Evolutionary conservation across 2,113 vertebrate species (phyloP).

Genomic region (Rhineura floridana): DNA sequence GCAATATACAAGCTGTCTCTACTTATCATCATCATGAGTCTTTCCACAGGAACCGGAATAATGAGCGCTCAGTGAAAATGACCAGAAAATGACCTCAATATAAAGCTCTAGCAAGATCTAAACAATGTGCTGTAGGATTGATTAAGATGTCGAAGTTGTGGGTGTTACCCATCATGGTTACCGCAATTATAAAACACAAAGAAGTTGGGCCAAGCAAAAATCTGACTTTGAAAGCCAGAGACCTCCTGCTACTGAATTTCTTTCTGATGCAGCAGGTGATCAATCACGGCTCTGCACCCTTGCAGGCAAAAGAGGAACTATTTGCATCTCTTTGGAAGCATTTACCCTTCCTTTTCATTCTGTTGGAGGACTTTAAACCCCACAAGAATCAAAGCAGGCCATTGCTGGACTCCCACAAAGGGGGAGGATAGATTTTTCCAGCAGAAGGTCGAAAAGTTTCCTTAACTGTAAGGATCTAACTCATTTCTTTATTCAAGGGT

Average conservation of each 20-base stretch:
- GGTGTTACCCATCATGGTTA: too few relatives aligned
- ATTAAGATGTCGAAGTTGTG: not conserved
- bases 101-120: not conserved
- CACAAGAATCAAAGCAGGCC: not conserved
- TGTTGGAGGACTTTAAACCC: not conserved
- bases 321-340: constrained; percentile 2
- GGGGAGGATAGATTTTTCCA: not conserved
- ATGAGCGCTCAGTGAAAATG: not conserved
- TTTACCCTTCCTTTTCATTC: not conserved
- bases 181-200: not conserved
- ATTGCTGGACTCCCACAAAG: too few relatives aligned
- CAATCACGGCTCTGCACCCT: not conserved
- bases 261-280: not conserved
- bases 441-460: not conserved
- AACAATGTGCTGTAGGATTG: not conserved
- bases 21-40: not conserved
- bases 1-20: not conserved
- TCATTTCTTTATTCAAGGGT: not conserved
- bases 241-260: not conserved
- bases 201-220: too few relatives aligned
- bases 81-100: not conserved
- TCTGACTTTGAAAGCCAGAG: not conserved
- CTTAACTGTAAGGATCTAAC: not conserved
- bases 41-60: not conserved
- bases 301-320: not conserved